Base-by-base conservation (phyloP, 2,888 invertebrate genomes). In the Drosophila colorata region DNA sequence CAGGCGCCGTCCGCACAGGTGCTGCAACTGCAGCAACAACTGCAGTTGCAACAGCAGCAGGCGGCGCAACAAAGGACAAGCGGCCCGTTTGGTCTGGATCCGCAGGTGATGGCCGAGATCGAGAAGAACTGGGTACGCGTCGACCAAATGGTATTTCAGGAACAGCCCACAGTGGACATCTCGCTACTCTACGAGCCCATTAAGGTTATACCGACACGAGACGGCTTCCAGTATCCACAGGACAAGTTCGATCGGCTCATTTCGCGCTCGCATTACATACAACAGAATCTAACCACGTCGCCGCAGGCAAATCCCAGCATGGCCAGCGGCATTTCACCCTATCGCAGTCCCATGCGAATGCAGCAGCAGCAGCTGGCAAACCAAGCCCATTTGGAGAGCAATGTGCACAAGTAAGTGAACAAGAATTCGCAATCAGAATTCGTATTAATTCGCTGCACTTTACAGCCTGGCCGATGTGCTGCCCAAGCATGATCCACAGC, bases 21-120 rank as follows among this genome's bases (percentile, higher is more conserved):
- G 18, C 55, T 80, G n/a, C 85, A 83, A 11, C 60, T 81, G 16
- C 85, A 88, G 89, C 87, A 87, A 25, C 88, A 81, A 25, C 55
- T 88, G 35, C 69, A 74, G 9, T 59, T 73, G 28, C 69, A 81
- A 25, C 85, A 87, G 28, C 89, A 83, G 20, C 86, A 88, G 89
- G 93, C 93, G 0, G 90, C 92, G 7, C 91, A 87, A 83, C 93
- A 94, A 16, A 91, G 93, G 20, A 90, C 94, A 46, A 93, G 94
- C 0, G 97, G 97, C 18, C 96, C 96, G 23, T 97, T 96, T 91
- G 95, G 95, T 0, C 93, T 98, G 48, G 97, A 97, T 91, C 94
- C 95, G 16, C 94, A 95, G 61, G 93, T 96, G 68, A 94, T 97
- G 78, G 94, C 95, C 31, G 94, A 94, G 78, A 93, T 97, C 51